phyloP scores from a whole-genome alignment of 2,797 vertebrate genomes.

The Acanthiza pusilla region DNA sequence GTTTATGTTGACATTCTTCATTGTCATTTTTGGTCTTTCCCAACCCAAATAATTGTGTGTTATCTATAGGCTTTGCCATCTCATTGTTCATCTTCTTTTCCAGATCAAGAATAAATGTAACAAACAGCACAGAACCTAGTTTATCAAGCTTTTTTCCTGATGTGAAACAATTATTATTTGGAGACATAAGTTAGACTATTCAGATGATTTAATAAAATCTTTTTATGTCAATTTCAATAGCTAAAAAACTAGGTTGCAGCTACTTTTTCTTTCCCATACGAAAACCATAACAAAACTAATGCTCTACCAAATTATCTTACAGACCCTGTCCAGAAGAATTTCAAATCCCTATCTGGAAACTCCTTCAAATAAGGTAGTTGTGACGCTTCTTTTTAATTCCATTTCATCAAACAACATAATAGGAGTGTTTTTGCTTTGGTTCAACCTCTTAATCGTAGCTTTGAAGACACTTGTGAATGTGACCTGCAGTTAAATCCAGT shows the following conservation, averaged over 20 bases:
- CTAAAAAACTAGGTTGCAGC: not conserved
- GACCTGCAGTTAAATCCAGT: not conserved
- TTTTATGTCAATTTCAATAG: not conserved
- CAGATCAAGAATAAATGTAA: not conserved
- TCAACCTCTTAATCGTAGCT: not conserved
- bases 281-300: not conserved
- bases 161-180: not conserved
- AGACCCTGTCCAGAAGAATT: slow-evolving; percentile 78
- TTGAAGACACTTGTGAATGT: not conserved
- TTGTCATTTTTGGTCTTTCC: not conserved
- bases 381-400: not conserved
- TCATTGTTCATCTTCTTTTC: not conserved
- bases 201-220: not conserved
- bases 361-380: slow-evolving; percentile 74
- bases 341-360: slow-evolving; percentile 78
- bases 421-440: not conserved
- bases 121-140: not conserved
- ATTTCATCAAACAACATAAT: not conserved
- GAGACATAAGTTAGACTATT: not conserved
- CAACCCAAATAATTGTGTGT: not conserved
- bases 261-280: not conserved
- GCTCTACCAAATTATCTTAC: slow-evolving; percentile 14
- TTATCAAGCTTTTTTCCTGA: not conserved
- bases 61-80: not conserved
- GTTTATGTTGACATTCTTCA: not conserved